These are phyloP conservation scores for Neria commutata DNA, from an alignment of 2,888 invertebrate species.

Conservation along the genomic window DNA sequence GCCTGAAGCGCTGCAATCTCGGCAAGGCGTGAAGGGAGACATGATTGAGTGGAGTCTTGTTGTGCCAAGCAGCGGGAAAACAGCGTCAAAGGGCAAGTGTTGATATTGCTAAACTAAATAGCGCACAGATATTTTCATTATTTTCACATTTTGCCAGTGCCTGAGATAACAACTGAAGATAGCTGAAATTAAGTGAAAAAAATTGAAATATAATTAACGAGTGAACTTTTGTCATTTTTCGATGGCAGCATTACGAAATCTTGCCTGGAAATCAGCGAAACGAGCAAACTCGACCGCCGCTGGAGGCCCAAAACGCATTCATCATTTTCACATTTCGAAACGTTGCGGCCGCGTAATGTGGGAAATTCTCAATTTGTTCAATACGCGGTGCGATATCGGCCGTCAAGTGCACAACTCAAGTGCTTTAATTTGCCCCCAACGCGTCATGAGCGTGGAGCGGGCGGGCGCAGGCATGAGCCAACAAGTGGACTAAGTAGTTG, in stretches of 20 bases:
- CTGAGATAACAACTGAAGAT: constrained; percentile 19
- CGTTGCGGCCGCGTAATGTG: not conserved
- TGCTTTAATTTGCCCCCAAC: not conserved
- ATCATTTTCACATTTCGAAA: not conserved
- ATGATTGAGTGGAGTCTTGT: constrained; percentile 48
- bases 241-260: not conserved
- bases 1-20: too few species aligned
- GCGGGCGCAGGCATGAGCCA: not conserved
- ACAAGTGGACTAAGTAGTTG: not conserved
- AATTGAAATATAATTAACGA: constrained; percentile 5
- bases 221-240: constrained; percentile 7
- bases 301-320: not conserved
- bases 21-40: constrained; percentile 15
- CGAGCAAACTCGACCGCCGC: not conserved
- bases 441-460: not conserved
- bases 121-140: not conserved
- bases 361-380: constrained; percentile 1
- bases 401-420: not conserved
- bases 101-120: not conserved
- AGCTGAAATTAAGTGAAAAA: too few species aligned
- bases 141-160: constrained; percentile 17
- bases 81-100: not conserved
- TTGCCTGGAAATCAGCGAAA: not conserved
- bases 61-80: not conserved
- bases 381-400: not conserved